Conservation (phyloP, 1,140 invertebrate species). For the Popillia japonica region DNA sequence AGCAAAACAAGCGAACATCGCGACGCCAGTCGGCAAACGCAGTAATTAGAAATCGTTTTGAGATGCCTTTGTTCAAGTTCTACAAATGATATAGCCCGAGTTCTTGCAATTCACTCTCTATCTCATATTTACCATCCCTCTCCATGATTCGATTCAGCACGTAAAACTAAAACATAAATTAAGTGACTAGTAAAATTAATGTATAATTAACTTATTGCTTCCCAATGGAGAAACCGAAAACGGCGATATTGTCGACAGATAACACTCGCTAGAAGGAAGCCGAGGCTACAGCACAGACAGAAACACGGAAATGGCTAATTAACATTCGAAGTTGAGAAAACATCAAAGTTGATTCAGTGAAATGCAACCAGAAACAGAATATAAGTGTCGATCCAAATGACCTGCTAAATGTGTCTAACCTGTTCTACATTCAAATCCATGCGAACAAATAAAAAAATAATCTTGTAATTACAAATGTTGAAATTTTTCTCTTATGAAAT, state of each 20-base stretch:
- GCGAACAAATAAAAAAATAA: neutral
- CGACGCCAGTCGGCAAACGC: constrained; percentile 45
- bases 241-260: neutral
- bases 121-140: neutral
- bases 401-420: neutral
- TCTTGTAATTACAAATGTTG: too few relatives aligned
- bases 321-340: neutral
- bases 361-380: neutral
- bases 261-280: neutral
- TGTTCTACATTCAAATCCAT: neutral
- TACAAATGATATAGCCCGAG: constrained; percentile 46
- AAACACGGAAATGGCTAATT: constrained; percentile 19
- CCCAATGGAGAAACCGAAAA: neutral
- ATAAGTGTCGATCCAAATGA: neutral
- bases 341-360: constrained; percentile 17
- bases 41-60: constrained; percentile 51
- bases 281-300: neutral
- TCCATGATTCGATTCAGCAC: neutral
- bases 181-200: constrained; percentile 36
- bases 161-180: constrained; percentile 34
- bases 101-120: constrained; percentile 33
- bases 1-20: constrained; percentile 49
- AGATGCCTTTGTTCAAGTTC: constrained; percentile 46
- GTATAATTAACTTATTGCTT: constrained; percentile 38
- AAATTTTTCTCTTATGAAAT: neutral